These are phyloP conservation scores for Leucoma salicis DNA, from an alignment of 2,888 invertebrate species.

Conservation along the genomic window DNA sequence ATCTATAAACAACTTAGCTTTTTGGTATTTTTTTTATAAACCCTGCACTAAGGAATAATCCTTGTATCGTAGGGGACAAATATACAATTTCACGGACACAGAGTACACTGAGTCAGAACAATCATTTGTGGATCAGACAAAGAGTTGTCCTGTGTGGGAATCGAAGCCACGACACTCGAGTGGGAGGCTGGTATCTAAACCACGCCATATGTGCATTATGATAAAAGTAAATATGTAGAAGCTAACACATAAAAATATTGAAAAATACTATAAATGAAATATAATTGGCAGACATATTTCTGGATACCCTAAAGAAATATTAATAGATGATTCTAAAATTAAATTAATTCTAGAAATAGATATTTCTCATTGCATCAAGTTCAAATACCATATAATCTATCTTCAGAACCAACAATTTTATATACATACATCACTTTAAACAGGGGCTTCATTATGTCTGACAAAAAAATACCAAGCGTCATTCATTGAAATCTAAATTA, in stretches of 20 bases:
- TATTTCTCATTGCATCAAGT: neutral
- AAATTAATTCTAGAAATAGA: neutral
- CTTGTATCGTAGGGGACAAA: too few species aligned
- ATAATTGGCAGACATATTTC: neutral
- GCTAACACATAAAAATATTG: slow-evolving; percentile 2
- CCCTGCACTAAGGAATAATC: too few species aligned
- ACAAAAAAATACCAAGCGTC: slow-evolving; percentile 24
- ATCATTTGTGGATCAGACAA: too few species aligned
- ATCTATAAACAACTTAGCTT: too few species aligned
- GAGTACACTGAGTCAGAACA: too few species aligned
- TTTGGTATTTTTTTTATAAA: too few species aligned
- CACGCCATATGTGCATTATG: neutral
- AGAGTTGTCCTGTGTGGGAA: too few species aligned
- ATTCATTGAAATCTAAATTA: slow-evolving; percentile 51
- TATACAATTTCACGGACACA: too few species aligned
- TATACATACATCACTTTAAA: slow-evolving; percentile 11
- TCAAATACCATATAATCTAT: slow-evolving; percentile 2
- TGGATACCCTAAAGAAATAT: too few species aligned
- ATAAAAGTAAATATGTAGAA: slow-evolving; percentile 13
- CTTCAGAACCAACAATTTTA: neutral
- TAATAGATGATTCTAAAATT: neutral
- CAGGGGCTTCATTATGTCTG: slow-evolving; percentile 17
- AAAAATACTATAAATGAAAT: neutral
- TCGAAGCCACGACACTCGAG: too few species aligned
- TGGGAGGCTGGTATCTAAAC: too few species aligned